Base-by-base conservation (phyloP, 1,140 invertebrate species). In the Drosophila varians region DNA sequence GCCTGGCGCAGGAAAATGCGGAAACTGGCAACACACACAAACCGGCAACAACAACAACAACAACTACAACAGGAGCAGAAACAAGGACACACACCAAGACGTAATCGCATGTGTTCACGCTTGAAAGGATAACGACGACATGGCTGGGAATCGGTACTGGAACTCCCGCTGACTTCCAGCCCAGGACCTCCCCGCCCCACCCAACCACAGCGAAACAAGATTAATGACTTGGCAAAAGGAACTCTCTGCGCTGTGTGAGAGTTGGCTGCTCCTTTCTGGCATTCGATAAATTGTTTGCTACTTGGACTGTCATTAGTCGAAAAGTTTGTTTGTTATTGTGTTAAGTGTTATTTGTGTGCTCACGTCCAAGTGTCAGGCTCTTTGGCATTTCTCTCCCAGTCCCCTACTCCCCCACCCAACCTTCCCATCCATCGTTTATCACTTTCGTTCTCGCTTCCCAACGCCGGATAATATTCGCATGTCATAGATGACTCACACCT, bases 291-390 rank as follows among this genome's bases (percentile, higher is more conserved):
- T 87, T 87, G 82, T 87, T 87, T 87, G 82, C 82, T 87, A 84
- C 86, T 89, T 80, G 86, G 86, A 77, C 86, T 89, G 86, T 89
- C 86, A 89, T 89, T 89, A 89, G 86, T 89, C 86, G 86, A 89
- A 89, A 89, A 89, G 86, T 89, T 89, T 89, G 80, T 89, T 89
- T 89, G 79, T 89, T 86, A 89, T 89, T 89, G 86, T 89, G 86
- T 89, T 89, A 89, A 89, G 86, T 89, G 79, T 86, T 89, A 89
- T 89, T 89, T 87, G 83, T 87, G 82, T 75, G 74, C 73, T 73
- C 69, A 86, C 77, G 78, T 86, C 80, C 82, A 82, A 87, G 82
- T 87, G 80, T 87, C 80, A 87, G 77, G 78, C 68, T 74, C 57
- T 60, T 70, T 65, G 61, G 28, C 53, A 74, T 62, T 70, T 40